A percentile compares a stretch with the other conserved stretches of the same genome.
These are phyloP conservation scores for Rhynchonema sp. DNA, from an alignment of 2,888 invertebrate genomes.

Conservation along the genomic window DNA sequence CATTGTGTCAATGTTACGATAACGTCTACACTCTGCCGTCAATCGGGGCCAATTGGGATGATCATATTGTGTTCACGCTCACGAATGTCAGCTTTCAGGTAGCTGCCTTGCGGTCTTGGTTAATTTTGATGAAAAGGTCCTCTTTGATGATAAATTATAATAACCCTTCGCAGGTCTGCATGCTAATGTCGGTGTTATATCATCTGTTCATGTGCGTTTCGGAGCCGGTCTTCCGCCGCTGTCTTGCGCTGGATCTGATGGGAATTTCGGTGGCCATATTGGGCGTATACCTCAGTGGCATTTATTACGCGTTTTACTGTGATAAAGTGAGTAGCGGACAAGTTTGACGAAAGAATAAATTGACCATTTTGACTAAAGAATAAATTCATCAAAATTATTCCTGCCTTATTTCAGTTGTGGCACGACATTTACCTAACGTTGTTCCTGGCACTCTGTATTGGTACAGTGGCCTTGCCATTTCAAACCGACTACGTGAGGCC, in stretches of 20 bases:
- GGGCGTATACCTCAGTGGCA: conserved; percentile 81
- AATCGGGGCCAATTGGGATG: conserved; percentile 51
- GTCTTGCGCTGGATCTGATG: conserved; percentile 70
- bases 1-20: conserved; percentile 63
- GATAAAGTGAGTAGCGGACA: conserved; percentile 32
- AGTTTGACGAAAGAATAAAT: no score
- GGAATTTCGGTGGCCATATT: conserved; percentile 77
- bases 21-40: conserved; percentile 40
- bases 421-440: conserved; percentile 27
- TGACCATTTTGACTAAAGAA: no score
- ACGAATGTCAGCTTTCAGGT: conserved; percentile 72
- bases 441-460: conserved; percentile 18
- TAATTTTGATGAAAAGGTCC: background rate
- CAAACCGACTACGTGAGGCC: conserved; percentile 33
- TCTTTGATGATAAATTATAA: no score
- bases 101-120: conserved; percentile 18
- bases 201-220: conserved; percentile 86
- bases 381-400: background rate
- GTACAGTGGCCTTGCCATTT: conserved; percentile 8
- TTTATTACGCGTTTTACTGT: conserved; percentile 93
- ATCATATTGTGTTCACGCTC: conserved; percentile 62
- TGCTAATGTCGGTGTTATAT: conserved; percentile 72
- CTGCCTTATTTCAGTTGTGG: conserved; percentile 24
- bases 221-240: conserved; percentile 59
- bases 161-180: conserved; percentile 61